phyloP scores from a whole-genome alignment of 1,140 invertebrate species.

The Thaumatotibia leucotreta region DNA sequence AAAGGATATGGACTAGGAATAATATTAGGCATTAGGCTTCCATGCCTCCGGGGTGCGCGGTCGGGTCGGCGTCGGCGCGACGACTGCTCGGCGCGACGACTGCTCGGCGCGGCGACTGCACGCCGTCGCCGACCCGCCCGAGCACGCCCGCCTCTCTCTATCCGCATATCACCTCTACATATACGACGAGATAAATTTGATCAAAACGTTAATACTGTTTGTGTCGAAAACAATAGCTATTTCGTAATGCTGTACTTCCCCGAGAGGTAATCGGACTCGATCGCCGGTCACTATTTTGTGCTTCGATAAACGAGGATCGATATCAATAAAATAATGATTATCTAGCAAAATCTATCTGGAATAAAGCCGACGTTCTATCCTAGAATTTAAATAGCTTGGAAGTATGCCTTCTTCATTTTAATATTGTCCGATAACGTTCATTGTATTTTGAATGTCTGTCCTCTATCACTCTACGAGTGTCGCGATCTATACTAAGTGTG shows the following conservation, averaged over 20 bases:
- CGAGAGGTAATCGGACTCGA: slow-evolving; percentile 58
- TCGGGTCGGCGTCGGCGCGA: neutral
- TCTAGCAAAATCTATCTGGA: slow-evolving; percentile 75
- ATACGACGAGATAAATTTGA: slow-evolving; percentile 62
- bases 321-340: slow-evolving; percentile 59
- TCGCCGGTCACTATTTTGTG: slow-evolving; percentile 69
- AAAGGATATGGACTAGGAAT: slow-evolving; percentile 76
- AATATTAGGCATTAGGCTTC: slow-evolving; percentile 71
- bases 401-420: slow-evolving; percentile 69
- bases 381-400: slow-evolving; percentile 70
- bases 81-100: slow-evolving; percentile 4
- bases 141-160: slow-evolving; percentile 47
- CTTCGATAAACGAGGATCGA: slow-evolving; percentile 66
- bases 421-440: slow-evolving; percentile 72
- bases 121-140: slow-evolving; percentile 23
- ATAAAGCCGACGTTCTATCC: slow-evolving; percentile 72
- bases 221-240: slow-evolving; percentile 59
- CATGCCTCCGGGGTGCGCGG: slow-evolving; percentile 46
- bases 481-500: slow-evolving; percentile 64
- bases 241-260: slow-evolving; percentile 42
- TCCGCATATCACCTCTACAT: slow-evolving; percentile 67
- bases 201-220: slow-evolving; percentile 69
- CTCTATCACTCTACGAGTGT: slow-evolving; percentile 73
- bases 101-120: slow-evolving; percentile 2
- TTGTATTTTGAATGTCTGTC: slow-evolving; percentile 55